phyloP scores from a whole-genome alignment of 2,888 invertebrate genomes.

The Rotaria socialis region DNA sequence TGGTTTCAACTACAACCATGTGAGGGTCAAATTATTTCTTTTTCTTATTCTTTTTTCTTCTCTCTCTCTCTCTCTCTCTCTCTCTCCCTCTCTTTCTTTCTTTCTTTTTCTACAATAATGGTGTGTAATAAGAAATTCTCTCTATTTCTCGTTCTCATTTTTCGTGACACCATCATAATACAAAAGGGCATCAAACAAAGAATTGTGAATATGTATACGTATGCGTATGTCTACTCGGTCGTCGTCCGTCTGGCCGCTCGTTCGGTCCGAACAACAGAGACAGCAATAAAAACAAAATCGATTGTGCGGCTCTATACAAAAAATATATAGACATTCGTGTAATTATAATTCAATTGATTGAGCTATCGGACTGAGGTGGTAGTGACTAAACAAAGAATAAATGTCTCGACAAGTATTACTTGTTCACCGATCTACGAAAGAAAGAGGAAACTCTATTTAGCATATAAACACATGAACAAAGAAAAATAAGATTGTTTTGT shows the following conservation, averaged over 20 bases:
- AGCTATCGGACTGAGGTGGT: neutral
- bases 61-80: neutral
- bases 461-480: neutral
- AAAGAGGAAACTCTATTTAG: neutral
- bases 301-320: neutral
- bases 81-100: neutral
- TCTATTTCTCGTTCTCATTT: conserved; percentile 1
- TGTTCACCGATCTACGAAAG: neutral
- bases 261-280: neutral
- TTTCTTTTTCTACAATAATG: neutral
- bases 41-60: neutral
- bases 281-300: conserved; percentile 13
- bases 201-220: neutral
- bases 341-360: conserved; percentile 17
- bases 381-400: conserved; percentile 6
- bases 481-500: neutral
- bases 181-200: conserved; percentile 24
- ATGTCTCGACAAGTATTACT: neutral
- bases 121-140: neutral
- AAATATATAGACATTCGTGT: neutral
- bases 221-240: neutral
- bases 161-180: conserved; percentile 21
- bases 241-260: conserved; percentile 29
- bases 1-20: conserved; percentile 1
- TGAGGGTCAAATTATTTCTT: neutral